Evolutionary conservation across 2,888 invertebrate species (phyloP).

Genomic region (Gisinianus flammeolus): DNA sequence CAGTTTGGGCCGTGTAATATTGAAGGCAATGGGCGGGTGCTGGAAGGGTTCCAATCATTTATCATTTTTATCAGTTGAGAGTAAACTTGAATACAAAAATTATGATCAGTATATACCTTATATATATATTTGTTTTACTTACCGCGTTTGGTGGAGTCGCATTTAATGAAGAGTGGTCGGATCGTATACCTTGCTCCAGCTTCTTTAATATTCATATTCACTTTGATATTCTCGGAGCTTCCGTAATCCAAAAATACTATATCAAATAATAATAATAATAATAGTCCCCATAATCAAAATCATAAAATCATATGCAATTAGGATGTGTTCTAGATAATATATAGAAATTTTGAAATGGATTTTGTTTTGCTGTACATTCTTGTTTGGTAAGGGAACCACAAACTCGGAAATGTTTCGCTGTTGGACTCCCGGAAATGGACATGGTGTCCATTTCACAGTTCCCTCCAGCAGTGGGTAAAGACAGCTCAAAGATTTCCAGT

Average conservation of each 20-base stretch:
- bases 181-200: not conserved
- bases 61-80: not conserved
- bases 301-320: not conserved
- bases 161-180: not conserved
- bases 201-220: not conserved
- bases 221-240: not conserved
- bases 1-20: not conserved
- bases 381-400: not conserved
- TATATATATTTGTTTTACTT: no score
- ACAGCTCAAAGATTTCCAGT: not conserved
- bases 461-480: not conserved
- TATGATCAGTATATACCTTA: no score
- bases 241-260: conserved; percentile 11
- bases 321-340: not conserved
- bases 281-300: not conserved
- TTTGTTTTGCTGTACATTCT: not conserved
- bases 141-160: conserved; percentile 9
- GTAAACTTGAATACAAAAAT: no score
- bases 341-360: not conserved
- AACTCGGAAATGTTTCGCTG: not conserved
- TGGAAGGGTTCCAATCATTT: not conserved
- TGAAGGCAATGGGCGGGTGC: conserved; percentile 12
- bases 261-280: not conserved
- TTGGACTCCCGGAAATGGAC: not conserved
- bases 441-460: not conserved